Evolutionary conservation across 2,888 invertebrate species (phyloP), one percentile per base, ranked within the genome.

Genomic region (Pharmacophagus antenor): DNA sequence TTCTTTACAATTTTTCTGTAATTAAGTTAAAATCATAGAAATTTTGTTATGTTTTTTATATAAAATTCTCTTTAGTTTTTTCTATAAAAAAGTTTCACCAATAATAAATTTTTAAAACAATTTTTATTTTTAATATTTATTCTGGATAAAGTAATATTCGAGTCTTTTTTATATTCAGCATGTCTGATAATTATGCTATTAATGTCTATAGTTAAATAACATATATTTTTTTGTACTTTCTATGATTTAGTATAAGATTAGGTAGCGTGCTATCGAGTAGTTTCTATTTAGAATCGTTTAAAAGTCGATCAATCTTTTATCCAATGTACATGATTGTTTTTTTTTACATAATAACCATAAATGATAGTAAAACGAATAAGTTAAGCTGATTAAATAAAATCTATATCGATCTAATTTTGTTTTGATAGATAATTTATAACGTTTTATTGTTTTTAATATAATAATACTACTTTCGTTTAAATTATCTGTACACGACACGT

Each of bases 271-370:
- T 3, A 31, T 12, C 10, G 15, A 31, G 2, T 15, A 31, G 31
- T 10, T 31, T 12, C 3, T 31, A 31, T 31, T 31, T 12, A 67
- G 68, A 76, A 73, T 65, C 82, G 79, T 82, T 83, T 83, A 81
- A 82, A 77, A 72, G 75, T 66, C 74, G 71, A 80, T 83, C 74
- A 63, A 79, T 83, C 79, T 77, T 70, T 51, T 42, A 42, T 42
- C 20, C 5, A 1, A 68, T 67, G 63, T 72, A 72, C 70, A 20
- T 27, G 50, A 50, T 20, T 20, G 23, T 25, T 31, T 50, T 17
- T 5, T 20, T 21, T 46, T 42, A 42, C 46, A 6, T 12, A 20
- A 18, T 21, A 46, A 46, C 10, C 3, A 21, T 15, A 18, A 46
- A 46, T 46, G 46, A 46, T n/a, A 49, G 23, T 49, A 17, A 49